Evolutionary conservation across 2,888 invertebrate genomes (phyloP).

Genomic region (Dolomedes plantarius): DNA sequence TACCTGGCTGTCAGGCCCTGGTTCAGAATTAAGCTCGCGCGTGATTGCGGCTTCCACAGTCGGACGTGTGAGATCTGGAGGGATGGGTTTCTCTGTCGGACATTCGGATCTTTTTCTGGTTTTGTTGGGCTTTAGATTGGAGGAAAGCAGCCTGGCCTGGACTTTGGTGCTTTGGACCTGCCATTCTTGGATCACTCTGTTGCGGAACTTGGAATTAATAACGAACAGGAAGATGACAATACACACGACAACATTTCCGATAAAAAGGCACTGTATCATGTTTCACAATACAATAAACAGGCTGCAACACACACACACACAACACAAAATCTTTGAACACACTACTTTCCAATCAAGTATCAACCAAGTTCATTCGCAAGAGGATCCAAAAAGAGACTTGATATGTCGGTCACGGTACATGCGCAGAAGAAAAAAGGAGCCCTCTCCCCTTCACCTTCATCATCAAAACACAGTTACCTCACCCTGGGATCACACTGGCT

Average conservation of each 20-base stretch:
- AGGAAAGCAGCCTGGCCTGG: slow-evolving; percentile 42
- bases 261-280: slow-evolving; percentile 63
- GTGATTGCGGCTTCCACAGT: slow-evolving; percentile 28
- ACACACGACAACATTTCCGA: slow-evolving; percentile 60
- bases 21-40: slow-evolving; percentile 28
- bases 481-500: slow-evolving; percentile 44
- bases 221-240: slow-evolving; percentile 62
- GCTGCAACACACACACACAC: slow-evolving; percentile 52
- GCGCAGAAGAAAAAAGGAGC: slow-evolving; percentile 68
- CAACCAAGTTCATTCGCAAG: slow-evolving; percentile 52
- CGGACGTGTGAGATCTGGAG: slow-evolving; percentile 28
- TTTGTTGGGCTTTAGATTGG: background rate
- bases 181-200: slow-evolving; percentile 43
- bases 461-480: slow-evolving; percentile 66
- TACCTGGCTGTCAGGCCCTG: slow-evolving; percentile 56
- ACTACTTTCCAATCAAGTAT: slow-evolving; percentile 65
- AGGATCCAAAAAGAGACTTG: slow-evolving; percentile 38
- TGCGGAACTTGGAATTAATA: slow-evolving; percentile 65
- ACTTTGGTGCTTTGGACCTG: slow-evolving; percentile 48
- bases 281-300: slow-evolving; percentile 45
- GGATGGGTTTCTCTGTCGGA: slow-evolving; percentile 4
- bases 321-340: slow-evolving; percentile 38
- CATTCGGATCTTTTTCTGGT: background rate
- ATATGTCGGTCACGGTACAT: slow-evolving; percentile 71
- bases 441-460: slow-evolving; percentile 57